Base-by-base conservation (phyloP, 92 coral and sea anemone genomes). In the Epizoanthus stellaris region DNA sequence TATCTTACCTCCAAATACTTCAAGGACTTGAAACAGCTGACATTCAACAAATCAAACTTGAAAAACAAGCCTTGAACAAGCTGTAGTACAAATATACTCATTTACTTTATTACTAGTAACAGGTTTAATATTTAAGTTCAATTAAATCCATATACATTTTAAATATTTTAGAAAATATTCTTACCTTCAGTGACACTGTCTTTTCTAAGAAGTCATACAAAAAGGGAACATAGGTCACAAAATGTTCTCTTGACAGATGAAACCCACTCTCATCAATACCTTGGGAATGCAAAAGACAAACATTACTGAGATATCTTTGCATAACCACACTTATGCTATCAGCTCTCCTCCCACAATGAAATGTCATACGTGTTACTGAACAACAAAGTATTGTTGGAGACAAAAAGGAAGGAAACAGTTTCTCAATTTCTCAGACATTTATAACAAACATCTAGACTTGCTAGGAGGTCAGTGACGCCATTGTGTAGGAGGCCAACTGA, bases 11-110 rank as follows among this genome's bases (percentile, higher is more conserved):
- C 98, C 25, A 95, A 82, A 76, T 79, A 83, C 84, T 93, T 94
- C 59, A 97, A 75, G 40, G 91, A 93, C 73, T 82, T 86, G 90
- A 97, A 97, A 67, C 94, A 88, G 30, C 97, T 89, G 42, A 97
- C 76, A 70, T 93, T 92, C 61, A 95, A 58, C 61, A 93, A 86
- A 89, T 93, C 96, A 71, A 88, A 90, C 49, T 90, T 87, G 85
- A 86, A 82, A 66, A 88, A 89, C 14, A 91, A 81, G 52, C 99
- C 98, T 67, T 85, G 95, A 0, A 89, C 92, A 23, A 97, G 90
- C 99, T 97, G 76, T 15, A 80, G 19, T 36, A 56, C 75, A 45
- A 21, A 74, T 2, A 73, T 49, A 57, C 59, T 52, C 10, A 52
- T 12, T 52, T 52, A 52, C 10, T 52, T 1, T 52, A 52, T 52